These are phyloP conservation scores for Exocentrus adspersus DNA, from an alignment of 2,888 invertebrate species.

Conservation along the genomic window DNA sequence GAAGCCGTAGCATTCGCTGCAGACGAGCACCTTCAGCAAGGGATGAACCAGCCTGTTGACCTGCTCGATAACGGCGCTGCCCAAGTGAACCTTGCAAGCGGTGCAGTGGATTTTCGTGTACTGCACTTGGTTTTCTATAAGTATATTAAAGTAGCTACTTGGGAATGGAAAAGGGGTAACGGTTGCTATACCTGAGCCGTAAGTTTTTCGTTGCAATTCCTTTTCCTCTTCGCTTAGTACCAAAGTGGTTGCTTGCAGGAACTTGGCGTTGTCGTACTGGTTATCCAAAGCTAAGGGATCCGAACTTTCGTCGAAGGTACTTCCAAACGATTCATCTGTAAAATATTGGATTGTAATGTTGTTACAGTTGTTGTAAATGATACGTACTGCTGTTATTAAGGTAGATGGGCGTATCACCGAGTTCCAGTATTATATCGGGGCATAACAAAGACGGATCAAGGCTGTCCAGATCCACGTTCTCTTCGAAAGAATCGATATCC, in stretches of 20 bases:
- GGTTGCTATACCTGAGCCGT: no score
- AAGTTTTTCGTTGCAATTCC: no score
- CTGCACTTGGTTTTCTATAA: conserved; percentile 63
- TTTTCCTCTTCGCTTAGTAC: no score
- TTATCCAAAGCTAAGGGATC: no score
- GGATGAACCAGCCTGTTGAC: conserved; percentile 77
- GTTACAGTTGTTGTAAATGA: no score
- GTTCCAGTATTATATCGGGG: conserved; percentile 59
- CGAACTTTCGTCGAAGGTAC: no score
- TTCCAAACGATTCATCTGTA: no score
- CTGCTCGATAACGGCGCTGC: conserved; percentile 73
- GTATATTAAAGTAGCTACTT: conserved; percentile 8
- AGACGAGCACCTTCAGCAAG: conserved; percentile 76
- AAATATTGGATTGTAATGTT: no score
- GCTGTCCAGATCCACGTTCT: conserved; percentile 42
- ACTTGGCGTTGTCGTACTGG: no score
- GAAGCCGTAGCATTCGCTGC: conserved; percentile 77
- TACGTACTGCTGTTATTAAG: conserved; percentile 40
- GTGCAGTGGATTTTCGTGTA: conserved; percentile 76
- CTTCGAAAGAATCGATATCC: conserved; percentile 1
- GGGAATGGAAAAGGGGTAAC: no score
- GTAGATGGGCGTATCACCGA: conserved; percentile 51
- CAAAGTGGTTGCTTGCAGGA: no score
- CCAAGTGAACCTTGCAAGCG: conserved; percentile 80
- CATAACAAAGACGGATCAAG: conserved; percentile 55